phyloP scores from a whole-genome alignment of 2,797 vertebrate genomes.

The Apogon hyalosoma region DNA sequence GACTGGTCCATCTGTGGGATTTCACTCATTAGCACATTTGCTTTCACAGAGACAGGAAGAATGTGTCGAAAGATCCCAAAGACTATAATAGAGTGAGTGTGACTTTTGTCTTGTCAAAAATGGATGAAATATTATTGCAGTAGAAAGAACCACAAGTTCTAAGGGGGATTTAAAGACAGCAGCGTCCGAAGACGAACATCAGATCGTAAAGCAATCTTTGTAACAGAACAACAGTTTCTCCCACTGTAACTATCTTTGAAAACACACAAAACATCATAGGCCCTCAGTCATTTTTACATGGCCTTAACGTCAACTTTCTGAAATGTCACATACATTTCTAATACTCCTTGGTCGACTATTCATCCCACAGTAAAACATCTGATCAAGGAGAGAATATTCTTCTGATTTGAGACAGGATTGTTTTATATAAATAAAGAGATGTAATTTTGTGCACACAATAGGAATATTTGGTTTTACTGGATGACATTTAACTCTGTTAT shows the following conservation, averaged over 20 bases:
- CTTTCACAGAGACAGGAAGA: constrained; percentile 70
- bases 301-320: neutral
- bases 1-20: constrained; percentile 76
- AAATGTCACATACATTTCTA: constrained; percentile 2
- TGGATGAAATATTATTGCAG: constrained; percentile 68
- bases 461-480: neutral
- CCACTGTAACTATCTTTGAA: constrained; percentile 22
- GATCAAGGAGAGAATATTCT: no score
- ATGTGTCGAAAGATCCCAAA: constrained; percentile 67
- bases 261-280: constrained; percentile 33
- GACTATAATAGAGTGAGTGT: constrained; percentile 73
- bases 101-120: constrained; percentile 72
- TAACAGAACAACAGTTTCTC: constrained; percentile 25
- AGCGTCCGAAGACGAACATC: constrained; percentile 31
- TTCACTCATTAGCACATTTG: constrained; percentile 81
- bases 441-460: neutral
- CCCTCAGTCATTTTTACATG: constrained; percentile 3
- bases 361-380: no score
- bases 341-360: no score
- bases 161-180: constrained; percentile 36
- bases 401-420: no score
- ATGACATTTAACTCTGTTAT: constrained; percentile 7
- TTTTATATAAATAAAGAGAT: neutral
- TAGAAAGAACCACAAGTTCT: constrained; percentile 51
- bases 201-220: constrained; percentile 10